Evolutionary conservation across 2,888 invertebrate genomes (phyloP).

Genomic region (Uloborus plumipes): DNA sequence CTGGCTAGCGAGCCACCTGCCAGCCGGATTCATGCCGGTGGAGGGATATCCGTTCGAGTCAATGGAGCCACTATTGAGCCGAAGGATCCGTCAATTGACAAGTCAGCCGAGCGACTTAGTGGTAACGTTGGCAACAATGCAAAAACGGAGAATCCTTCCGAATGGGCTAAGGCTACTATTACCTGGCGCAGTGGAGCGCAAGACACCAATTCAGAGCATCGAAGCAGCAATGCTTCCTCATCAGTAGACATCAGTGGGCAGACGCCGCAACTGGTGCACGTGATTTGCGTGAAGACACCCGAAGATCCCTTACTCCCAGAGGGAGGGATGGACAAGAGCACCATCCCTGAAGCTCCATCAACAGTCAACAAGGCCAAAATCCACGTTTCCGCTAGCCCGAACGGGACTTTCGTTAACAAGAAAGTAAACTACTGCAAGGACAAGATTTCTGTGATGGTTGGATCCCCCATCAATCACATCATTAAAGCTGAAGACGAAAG

Average conservation of each 20-base stretch:
- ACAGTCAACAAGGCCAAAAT: conserved; percentile 20
- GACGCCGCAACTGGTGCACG: conserved; percentile 43
- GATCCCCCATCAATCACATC: conserved; percentile 25
- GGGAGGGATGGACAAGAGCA: neutral
- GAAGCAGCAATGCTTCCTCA: conserved; percentile 33
- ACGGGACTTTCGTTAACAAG: conserved; percentile 4
- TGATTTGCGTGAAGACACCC: conserved; percentile 43
- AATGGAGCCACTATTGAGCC: conserved; percentile 46
- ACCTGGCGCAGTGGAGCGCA: conserved; percentile 61
- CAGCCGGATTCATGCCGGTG: conserved; percentile 45
- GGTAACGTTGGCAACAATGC: conserved; percentile 23
- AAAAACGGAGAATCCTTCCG: conserved; percentile 27
- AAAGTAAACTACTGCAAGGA: conserved; percentile 34
- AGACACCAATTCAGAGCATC: conserved; percentile 10
- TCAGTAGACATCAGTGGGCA: conserved; percentile 13
- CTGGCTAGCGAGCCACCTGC: conserved; percentile 56
- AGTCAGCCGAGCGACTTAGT: conserved; percentile 34
- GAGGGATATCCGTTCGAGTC: conserved; percentile 57
- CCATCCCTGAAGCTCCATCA: conserved; percentile 8
- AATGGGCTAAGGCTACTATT: conserved; percentile 58
- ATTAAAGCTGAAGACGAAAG: conserved; percentile 58
- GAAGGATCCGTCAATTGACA: conserved; percentile 2
- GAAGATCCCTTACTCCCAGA: conserved; percentile 4
- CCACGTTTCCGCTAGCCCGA: neutral
- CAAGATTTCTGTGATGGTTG: conserved; percentile 57